Conservation (phyloP, 2,113 vertebrate genomes). For the Turdus rufiventris region DNA sequence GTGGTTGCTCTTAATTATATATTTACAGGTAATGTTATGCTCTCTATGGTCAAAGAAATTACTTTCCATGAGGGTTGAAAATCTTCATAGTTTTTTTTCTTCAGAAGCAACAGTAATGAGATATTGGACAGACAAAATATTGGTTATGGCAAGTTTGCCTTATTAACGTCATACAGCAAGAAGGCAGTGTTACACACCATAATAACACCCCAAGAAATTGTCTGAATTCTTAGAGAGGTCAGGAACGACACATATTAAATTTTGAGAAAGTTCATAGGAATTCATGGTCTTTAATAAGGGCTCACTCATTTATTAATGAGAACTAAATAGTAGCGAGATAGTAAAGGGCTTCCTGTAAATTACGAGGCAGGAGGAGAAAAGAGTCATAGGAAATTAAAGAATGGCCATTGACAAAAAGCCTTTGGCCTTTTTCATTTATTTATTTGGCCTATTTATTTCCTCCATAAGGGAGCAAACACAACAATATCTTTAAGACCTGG, state of each 20-base stretch:
- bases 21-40: neutral
- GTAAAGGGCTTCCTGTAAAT: neutral
- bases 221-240: neutral
- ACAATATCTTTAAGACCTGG: neutral
- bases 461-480: neutral
- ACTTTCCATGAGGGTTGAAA: neutral
- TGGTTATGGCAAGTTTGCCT: neutral
- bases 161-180: neutral
- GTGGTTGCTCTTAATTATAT: neutral
- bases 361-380: neutral
- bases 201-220: neutral
- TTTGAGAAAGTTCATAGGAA: neutral
- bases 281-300: neutral
- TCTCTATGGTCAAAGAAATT: neutral
- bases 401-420: neutral
- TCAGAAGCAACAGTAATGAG: neutral
- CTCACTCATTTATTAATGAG: neutral
- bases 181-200: neutral
- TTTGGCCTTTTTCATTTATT: constrained; percentile 24
- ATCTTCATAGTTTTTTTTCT: neutral
- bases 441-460: neutral
- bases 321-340: neutral
- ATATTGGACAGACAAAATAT: neutral
- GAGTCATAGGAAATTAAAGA: neutral
- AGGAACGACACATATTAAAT: neutral